phyloP scores from a whole-genome alignment of 2,888 invertebrate species.

The Vanessa cardui region DNA sequence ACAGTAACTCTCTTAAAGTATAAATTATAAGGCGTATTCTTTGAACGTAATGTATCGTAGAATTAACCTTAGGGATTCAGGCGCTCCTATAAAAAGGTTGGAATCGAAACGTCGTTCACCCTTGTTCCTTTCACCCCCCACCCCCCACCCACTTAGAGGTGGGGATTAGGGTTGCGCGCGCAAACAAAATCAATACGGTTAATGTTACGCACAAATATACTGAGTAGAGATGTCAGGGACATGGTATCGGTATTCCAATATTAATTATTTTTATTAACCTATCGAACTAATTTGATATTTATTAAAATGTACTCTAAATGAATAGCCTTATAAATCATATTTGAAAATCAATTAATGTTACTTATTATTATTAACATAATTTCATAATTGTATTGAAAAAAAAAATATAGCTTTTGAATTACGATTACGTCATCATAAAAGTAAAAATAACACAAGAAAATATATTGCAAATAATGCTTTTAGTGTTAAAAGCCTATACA shows the following conservation, averaged over 20 bases:
- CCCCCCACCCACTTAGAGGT: constrained; percentile 45
- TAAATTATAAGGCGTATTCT: constrained; percentile 42
- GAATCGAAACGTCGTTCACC: constrained; percentile 75
- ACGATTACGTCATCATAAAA: neutral
- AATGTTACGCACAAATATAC: constrained; percentile 77
- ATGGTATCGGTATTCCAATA: constrained; percentile 63
- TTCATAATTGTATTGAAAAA: neutral
- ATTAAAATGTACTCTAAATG: neutral
- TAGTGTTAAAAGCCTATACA: constrained; percentile 24
- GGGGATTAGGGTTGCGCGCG: constrained; percentile 70
- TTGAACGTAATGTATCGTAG: constrained; percentile 49
- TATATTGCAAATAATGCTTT: neutral
- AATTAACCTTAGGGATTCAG: constrained; percentile 75
- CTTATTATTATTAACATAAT: neutral
- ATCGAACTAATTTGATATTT: constrained; percentile 37
- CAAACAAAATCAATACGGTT: constrained; percentile 79
- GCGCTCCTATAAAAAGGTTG: constrained; percentile 77
- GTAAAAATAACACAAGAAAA: neutral
- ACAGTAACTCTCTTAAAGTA: constrained; percentile 25
- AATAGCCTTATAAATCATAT: neutral
- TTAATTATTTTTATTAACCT: constrained; percentile 45
- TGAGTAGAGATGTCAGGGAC: constrained; percentile 71
- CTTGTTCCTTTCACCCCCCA: constrained; percentile 65
- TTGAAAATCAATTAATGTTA: neutral
- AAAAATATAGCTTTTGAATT: neutral